Base-by-base conservation (phyloP, 1,140 invertebrate species). In the Cardiocondyla obscurior region DNA sequence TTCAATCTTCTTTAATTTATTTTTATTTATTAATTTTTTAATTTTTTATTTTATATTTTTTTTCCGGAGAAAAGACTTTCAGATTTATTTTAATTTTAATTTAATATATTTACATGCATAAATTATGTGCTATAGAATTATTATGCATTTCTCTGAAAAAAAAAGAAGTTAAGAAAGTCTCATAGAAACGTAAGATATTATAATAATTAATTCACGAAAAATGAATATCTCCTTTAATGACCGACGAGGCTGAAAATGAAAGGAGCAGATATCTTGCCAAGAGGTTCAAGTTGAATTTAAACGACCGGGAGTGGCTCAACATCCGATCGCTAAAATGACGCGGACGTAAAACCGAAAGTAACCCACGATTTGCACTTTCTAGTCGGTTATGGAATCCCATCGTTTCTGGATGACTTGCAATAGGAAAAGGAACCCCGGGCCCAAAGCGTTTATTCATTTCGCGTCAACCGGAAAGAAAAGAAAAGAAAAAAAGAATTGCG, bases 401-500 rank as follows among this genome's bases (percentile, higher is more conserved):
- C 49, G 64, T 51, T 64, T 12, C 19, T 16, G 60, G 16, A 39
- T 53, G 44, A 77, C 46, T 67, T 42, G 60, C 25, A 28, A 67
- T 30, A 12, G 16, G 14, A 36, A 51, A 8, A 67, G 16, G 22
- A 28, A 12, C 46, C 19, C 25, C 28, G 39, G 10, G 14, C 39
- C 28, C 60, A 30, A 46, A 14, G n/a, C 51, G 28, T 77, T 73
- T 36, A 64, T 73, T 86, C 49, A 81, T 81, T 51, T 84, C 36
- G 36, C 74, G 83, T 86, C 62, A 67, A 57, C 65, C 58, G 57
- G 81, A 77, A 82, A 57, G n/a, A n/a, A n/a, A n/a, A n/a, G n/a
- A n/a, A n/a, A n/a, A n/a, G n/a, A n/a, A n/a, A n/a, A n/a, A n/a
- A n/a, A n/a, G n/a, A 64, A 67, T 86, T 88, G 79, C 79, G 82